phyloP scores from a whole-genome alignment of 2,113 vertebrate genomes.

The Eupsittula cactorum region DNA sequence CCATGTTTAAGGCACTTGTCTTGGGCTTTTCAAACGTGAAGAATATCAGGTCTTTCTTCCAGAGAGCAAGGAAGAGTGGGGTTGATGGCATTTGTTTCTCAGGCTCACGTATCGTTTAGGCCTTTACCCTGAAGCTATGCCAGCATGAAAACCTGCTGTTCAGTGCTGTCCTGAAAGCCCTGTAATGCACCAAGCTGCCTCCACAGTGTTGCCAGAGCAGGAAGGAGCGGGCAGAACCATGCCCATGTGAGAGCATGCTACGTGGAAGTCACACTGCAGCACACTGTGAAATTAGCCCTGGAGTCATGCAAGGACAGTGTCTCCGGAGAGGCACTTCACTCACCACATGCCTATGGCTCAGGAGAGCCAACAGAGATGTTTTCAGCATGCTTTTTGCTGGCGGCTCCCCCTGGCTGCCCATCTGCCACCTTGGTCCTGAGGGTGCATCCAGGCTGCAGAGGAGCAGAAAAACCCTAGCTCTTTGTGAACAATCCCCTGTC shows the following conservation, averaged over 20 bases:
- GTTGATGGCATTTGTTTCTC: constrained; percentile 7
- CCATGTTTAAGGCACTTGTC: constrained; percentile 58
- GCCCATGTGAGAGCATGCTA: not conserved
- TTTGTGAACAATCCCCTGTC: too few relatives aligned
- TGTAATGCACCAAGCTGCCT: accelerated
- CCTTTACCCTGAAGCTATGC: not conserved
- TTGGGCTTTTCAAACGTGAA: constrained; percentile 8
- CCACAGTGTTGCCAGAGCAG: not conserved
- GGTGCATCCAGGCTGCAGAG: not conserved
- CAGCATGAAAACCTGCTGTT: not conserved
- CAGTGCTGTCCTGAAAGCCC: not conserved
- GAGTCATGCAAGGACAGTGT: not conserved
- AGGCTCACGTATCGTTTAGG: not conserved
- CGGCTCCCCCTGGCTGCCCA: not conserved
- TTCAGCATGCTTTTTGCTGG: not conserved
- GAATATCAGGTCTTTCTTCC: constrained; percentile 4
- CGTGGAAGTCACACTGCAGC: not conserved
- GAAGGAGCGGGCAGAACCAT: not conserved
- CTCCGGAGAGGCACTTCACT: not conserved
- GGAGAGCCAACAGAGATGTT: not conserved
- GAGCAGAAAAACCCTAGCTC: not conserved
- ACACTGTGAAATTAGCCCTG: not conserved
- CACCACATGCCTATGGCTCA: not conserved
- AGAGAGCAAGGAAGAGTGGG: not conserved
- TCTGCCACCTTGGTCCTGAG: not conserved